phyloP scores from a whole-genome alignment of 1,140 invertebrate genomes.

The Bombus haemorrhoidalis region DNA sequence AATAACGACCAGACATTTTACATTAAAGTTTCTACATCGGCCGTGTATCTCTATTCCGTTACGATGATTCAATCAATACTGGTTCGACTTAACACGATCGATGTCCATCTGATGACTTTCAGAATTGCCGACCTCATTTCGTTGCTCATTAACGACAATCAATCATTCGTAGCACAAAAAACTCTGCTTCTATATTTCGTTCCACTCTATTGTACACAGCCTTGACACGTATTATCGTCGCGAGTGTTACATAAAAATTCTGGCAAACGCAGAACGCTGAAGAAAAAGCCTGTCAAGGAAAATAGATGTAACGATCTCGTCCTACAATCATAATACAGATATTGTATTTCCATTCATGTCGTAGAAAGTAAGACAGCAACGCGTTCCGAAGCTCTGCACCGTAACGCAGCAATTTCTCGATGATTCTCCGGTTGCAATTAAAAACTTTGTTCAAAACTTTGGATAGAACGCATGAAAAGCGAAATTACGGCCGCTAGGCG shows the following conservation, averaged over 20 bases:
- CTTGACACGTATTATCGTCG: not conserved
- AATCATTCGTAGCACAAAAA: too few relatives aligned
- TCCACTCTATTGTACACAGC: too few relatives aligned
- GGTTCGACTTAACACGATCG: too few relatives aligned
- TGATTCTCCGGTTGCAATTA: not conserved
- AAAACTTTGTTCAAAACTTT: slow-evolving; percentile 36
- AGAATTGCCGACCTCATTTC: too few relatives aligned
- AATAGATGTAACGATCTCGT: not conserved
- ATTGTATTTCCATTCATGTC: not conserved
- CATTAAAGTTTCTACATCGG: too few relatives aligned
- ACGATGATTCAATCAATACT: too few relatives aligned
- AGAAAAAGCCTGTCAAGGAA: not conserved
- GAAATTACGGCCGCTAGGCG: not conserved
- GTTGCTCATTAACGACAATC: too few relatives aligned
- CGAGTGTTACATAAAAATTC: not conserved
- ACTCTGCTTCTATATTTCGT: too few relatives aligned
- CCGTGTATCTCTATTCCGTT: too few relatives aligned
- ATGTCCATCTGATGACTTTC: too few relatives aligned
- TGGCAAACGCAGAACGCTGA: not conserved
- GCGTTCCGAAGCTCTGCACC: not conserved
- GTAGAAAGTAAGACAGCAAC: not conserved
- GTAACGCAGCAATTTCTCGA: not conserved
- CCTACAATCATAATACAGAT: not conserved
- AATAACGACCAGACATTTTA: too few relatives aligned
- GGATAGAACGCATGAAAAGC: not conserved